A percentile compares a stretch with the other conserved stretches of the same genome.
Conservation (phyloP, 1,140 invertebrate genomes). For the Phthorimaea operculella region DNA sequence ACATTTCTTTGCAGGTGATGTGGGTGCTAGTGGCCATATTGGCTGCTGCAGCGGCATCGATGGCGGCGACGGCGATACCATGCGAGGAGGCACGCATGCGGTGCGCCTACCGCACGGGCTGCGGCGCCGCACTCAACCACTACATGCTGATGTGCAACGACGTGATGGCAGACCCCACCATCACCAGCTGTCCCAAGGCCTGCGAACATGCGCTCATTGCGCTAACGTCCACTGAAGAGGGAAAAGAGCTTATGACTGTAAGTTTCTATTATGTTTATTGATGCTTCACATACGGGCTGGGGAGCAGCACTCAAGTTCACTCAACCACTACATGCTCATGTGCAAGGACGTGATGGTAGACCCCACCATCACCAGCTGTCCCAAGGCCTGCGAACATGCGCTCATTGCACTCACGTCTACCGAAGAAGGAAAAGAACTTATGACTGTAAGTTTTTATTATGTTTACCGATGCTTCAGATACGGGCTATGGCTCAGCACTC, state of each 20-base stretch:
- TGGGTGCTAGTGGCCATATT: constrained; percentile 50
- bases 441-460: constrained; percentile 41
- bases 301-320: constrained; percentile 77
- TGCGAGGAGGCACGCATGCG: constrained; percentile 77
- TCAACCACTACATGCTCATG: constrained; percentile 78
- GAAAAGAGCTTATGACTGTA: constrained; percentile 73
- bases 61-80: constrained; percentile 35
- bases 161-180: constrained; percentile 69
- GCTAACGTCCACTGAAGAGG: constrained; percentile 81
- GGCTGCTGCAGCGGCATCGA: constrained; percentile 28
- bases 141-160: constrained; percentile 79
- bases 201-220: constrained; percentile 82
- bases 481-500: constrained; percentile 79
- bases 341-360: constrained; percentile 76
- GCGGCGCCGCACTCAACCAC: constrained; percentile 77
- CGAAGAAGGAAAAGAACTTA: constrained; percentile 79
- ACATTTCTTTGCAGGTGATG: constrained; percentile 40
- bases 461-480: constrained; percentile 68
- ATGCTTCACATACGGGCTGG: constrained; percentile 78
- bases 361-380: constrained; percentile 67
- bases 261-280: constrained; percentile 18
- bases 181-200: constrained; percentile 71
- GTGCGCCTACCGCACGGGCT: constrained; percentile 79
- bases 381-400: constrained; percentile 77
- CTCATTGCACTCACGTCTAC: constrained; percentile 82